Evolutionary conservation across 2,888 invertebrate genomes (phyloP).

Genomic region (Therioaphis trifolii): DNA sequence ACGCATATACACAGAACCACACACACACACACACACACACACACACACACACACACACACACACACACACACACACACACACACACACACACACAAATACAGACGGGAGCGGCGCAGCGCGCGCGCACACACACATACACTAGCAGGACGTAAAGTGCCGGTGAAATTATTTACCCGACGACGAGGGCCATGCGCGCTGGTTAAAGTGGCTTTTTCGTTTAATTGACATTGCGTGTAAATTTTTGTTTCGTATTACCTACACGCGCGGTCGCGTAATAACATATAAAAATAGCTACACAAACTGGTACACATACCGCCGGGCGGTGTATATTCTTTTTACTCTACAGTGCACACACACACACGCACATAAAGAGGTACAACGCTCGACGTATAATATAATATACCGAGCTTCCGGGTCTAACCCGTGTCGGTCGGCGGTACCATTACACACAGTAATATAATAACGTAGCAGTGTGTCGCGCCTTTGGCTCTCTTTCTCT

Average conservation of each 20-base stretch:
- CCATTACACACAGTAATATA: neutral
- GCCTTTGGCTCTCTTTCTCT: neutral
- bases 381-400: no score
- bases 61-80: no score
- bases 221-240: constrained; percentile 46
- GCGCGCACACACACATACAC: no score
- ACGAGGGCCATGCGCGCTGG: constrained; percentile 3
- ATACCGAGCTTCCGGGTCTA: neutral
- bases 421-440: neutral
- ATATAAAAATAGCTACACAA: neutral
- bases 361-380: no score
- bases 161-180: constrained; percentile 42
- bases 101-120: no score
- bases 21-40: no score
- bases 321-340: no score
- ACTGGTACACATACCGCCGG: no score
- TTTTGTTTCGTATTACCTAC: neutral
- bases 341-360: no score
- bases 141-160: constrained; percentile 34
- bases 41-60: no score
- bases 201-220: constrained; percentile 44
- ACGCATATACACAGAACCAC: no score
- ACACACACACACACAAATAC: no score
- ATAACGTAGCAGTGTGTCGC: neutral
- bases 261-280: constrained; percentile 6